Evolutionary conservation across 2,113 vertebrate species (phyloP), one percentile per base, ranked within the genome.

Genomic region (Myiozetetes cayanensis): DNA sequence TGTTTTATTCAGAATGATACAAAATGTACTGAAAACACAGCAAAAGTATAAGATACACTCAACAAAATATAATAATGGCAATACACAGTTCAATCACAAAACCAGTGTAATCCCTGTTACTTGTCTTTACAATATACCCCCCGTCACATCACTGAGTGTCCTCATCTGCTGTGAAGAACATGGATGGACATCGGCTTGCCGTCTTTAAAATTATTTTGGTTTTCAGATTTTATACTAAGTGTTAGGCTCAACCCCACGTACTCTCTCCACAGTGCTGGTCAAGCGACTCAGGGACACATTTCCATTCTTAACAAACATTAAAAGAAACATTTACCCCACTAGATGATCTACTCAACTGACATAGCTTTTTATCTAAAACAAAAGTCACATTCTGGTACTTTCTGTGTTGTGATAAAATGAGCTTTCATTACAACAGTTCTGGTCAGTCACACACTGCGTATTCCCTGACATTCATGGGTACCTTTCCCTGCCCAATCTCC

Each of bases 81-180:
- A 49, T 41, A 31, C 31, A 68, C 23, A n/a, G 12, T 58, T 44
- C 53, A 77, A 3, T 39, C 31, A 59, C 21, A 82, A 52, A 73
- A 63, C 3, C 12, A 11, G 20, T 8, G 3, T 22, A 8, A 28
- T 53, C 17, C 14, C 43, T 31, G 5, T 21, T 46, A 65, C 3
- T 3, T 28, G 4, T 35, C 6, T 73, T 16, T 63, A 2, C n/a
- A 18, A 63, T 12, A 52, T 16, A 52, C 12, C 49, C 20, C 66
- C 2, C 0, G 0, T 27, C 10, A 52, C 33, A 83, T 27, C 16
- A 33, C 12, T 37, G 5, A 4, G 6, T n/a, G 11, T 35, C 14
- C 21, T 4, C 4, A 9, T 33, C 52, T 63, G 8, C 4, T 65
- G 13, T 2, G 1, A 41, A 84, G 14, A 74, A 10, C 18, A 25